Conservation (phyloP, 2,113 vertebrate species). For the Phylloscopus whistleri region DNA sequence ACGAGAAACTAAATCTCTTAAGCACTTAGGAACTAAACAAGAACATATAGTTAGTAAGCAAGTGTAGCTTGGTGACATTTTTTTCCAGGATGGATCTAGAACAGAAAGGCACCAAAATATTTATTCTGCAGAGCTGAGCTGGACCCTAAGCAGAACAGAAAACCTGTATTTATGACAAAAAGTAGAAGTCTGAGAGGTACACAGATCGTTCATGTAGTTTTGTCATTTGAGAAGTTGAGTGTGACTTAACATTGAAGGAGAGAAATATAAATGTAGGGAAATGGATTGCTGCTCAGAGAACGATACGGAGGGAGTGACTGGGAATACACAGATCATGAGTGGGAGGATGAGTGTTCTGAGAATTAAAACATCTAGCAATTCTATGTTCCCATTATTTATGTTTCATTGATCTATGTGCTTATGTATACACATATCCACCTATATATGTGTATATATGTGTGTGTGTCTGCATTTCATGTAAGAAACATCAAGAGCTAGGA, state of each 20-base stretch:
- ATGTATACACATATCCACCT: neutral
- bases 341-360: neutral
- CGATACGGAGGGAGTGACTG: neutral
- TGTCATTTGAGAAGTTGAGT: neutral
- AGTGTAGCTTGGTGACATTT: neutral
- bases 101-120: neutral
- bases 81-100: neutral
- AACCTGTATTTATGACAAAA: neutral
- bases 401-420: neutral
- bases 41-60: neutral
- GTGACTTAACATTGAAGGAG: neutral
- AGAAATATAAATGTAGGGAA: neutral
- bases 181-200: neutral
- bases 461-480: neutral
- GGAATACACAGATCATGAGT: neutral
- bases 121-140: neutral
- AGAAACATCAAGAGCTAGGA: neutral
- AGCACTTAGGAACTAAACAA: neutral
- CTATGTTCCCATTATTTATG: neutral
- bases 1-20: neutral
- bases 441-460: neutral
- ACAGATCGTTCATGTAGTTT: neutral
- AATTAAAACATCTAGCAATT: neutral
- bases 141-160: neutral
- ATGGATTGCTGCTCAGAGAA: neutral